Base-by-base conservation (phyloP, 1,140 invertebrate species). In the Lordiphosa mommai region DNA sequence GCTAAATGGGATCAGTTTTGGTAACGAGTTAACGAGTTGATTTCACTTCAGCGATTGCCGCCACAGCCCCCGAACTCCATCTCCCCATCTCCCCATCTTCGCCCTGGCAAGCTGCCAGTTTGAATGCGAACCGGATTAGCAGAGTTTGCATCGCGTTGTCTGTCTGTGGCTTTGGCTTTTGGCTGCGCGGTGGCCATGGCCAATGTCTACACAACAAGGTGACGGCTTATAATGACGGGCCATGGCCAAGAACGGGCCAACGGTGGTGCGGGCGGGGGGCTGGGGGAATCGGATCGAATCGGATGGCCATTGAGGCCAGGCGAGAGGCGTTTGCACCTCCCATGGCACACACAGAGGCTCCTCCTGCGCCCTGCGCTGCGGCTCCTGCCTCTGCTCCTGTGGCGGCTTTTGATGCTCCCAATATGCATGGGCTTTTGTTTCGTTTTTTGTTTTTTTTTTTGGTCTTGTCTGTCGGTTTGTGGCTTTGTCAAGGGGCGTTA, bases 1-100 rank as follows among this genome's bases (percentile, higher is more conserved):
- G 72, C 76, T 84, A 82, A 82, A 84, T 82, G 79, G 79, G 72
- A 84, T 84, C 77, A 84, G 77, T 84, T 84, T 84, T 84, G 82
- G 82, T 86, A 86, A 86, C 82, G 76, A 86, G 84, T 87, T 87
- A 87, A 87, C 84, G 84, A 87, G 84, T 87, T 87, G 84, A 87
- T 86, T 86, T 86, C 84, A 72, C 77, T 86, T 71, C 76, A 77
- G 63, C 70, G 84, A 87, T 87, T 87, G 85, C 84, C 66, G 70
- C 67, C 64, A 65, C 40, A 38, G 50, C 43, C 55, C 33, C 32
- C 49, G 44, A 56, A 61, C 44, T 38, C 27, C 23, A 27, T 27
- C 23, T 27, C 23, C 23, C 1, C 16, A 27, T 27, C 23, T 27
- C 23, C 23, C 1, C 16, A 27, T 27, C 23, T 27, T 6, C 23